Evolutionary conservation across 2,888 invertebrate genomes (phyloP), one percentile per base, ranked within the genome.

Genomic region (Emmelina monodactyla): DNA sequence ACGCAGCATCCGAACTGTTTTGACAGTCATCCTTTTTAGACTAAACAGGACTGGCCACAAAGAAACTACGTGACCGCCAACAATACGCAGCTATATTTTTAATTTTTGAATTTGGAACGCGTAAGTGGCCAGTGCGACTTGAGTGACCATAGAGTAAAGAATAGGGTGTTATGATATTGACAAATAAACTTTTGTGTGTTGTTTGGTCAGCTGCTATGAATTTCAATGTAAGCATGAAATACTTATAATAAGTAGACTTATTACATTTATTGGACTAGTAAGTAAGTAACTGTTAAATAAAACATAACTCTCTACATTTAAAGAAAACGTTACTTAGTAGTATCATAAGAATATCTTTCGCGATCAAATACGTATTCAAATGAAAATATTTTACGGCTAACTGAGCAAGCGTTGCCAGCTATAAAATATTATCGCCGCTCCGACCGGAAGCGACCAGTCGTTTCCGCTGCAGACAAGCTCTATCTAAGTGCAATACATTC

Each of bases 1-100:
- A 76, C 45, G 30, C 75, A 78, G 78, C 72, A 72, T 75, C 72
- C 67, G 50, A 48, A 41, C 41, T 61, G 50, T 64, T 62, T 53
- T 58, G 54, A 57, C 53, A 56, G 53, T 49, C 48, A 51, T 58
- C 56, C 55, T 54, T 53, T 56, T 55, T 50, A 52, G 51, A 47
- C 45, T 39, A 55, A 58, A 61, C 57, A 49, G 50, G 47, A 50
- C 42, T 38, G n/a, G 15, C 19, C 32, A 37, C 38, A 38, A 31
- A 14, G 33, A 15, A 34, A 37, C 39, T 41, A 75, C 78, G 78
- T 78, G 78, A 78, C 73, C 68, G 61, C 43, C 62, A 62, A 76
- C 72, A 76, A 76, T 65, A 12, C 29, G 28, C 39, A 31, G 28
- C 30, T 45, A 41, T 38, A 39, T 37, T 46, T 9, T 7, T 19